Conservation (phyloP, 2,888 invertebrate genomes). For the Cephus rjabovi region DNA sequence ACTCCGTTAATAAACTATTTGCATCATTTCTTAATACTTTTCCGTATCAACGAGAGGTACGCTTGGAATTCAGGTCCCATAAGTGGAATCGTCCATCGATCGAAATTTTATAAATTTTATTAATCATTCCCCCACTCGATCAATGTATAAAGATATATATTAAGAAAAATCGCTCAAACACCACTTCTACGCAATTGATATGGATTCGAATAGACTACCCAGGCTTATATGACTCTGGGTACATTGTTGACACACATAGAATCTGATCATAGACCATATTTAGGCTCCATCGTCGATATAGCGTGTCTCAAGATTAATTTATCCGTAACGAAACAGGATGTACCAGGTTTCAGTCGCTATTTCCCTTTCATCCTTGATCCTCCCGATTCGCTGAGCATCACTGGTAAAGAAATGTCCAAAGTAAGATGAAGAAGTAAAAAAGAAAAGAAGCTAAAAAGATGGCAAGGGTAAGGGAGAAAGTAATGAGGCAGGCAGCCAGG, state of each 20-base stretch:
- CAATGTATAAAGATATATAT: neutral
- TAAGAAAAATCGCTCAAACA: neutral
- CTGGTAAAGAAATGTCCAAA: neutral
- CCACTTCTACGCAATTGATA: neutral
- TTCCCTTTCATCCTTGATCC: neutral
- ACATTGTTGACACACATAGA: neutral
- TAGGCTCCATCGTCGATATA: neutral
- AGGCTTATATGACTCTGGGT: neutral
- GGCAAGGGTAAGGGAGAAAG: neutral
- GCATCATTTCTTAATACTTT: neutral
- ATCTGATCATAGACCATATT: neutral
- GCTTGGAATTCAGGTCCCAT: neutral
- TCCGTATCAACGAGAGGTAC: neutral
- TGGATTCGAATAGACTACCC: neutral
- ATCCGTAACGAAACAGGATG: neutral
- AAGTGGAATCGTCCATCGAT: neutral
- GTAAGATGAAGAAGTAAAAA: neutral
- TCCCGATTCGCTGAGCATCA: neutral
- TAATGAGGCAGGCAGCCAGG: neutral
- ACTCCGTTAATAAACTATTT: neutral
- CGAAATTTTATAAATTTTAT: neutral
- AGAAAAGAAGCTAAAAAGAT: neutral
- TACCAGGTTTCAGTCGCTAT: neutral
- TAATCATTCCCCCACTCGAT: neutral
- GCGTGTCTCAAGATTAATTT: neutral